These are phyloP conservation scores for Syrphus vitripennis DNA, from an alignment of 2,888 invertebrate genomes.

Conservation along the genomic window DNA sequence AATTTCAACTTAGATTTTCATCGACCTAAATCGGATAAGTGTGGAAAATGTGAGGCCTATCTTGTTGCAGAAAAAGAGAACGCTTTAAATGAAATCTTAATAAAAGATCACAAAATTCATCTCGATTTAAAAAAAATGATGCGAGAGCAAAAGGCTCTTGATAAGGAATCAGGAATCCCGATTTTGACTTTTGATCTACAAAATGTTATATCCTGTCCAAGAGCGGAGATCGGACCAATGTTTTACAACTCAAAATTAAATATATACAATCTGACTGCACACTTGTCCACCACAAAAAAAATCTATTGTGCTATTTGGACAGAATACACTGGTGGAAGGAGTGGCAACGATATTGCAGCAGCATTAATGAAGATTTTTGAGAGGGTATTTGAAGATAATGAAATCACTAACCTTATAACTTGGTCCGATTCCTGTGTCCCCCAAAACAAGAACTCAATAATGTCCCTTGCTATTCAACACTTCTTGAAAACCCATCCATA, in stretches of 20 bases:
- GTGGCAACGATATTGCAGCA: slow-evolving; percentile 30
- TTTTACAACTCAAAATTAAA: too few species aligned
- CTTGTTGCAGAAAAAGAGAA: slow-evolving; percentile 15
- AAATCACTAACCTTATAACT: slow-evolving; percentile 18
- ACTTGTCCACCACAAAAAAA: too few species aligned
- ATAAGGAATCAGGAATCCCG: slow-evolving; percentile 10
- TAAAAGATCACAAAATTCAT: slow-evolving; percentile 1
- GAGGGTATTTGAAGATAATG: slow-evolving; percentile 18
- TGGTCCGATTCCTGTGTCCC: slow-evolving; percentile 33
- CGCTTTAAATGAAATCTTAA: slow-evolving; percentile 4
- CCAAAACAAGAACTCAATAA: slow-evolving; percentile 44
- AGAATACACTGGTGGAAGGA: slow-evolving; percentile 26
- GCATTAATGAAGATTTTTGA: slow-evolving; percentile 21
- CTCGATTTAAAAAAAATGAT: background rate
- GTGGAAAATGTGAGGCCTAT: slow-evolving; percentile 37
- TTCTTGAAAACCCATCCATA: slow-evolving; percentile 33
- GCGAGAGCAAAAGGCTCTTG: slow-evolving; percentile 17
- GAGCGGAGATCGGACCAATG: too few species aligned
- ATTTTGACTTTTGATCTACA: slow-evolving; percentile 29
- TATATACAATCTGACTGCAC: too few species aligned
- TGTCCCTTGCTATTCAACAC: slow-evolving; percentile 17
- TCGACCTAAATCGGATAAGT: slow-evolving; percentile 36
- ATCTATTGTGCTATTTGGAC: slow-evolving; percentile 29
- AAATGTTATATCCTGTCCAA: slow-evolving; percentile 21
- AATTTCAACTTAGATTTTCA: slow-evolving; percentile 39